These are phyloP conservation scores for Catotricha subobsoleta DNA, from an alignment of 2,888 invertebrate species.

Conservation along the genomic window DNA sequence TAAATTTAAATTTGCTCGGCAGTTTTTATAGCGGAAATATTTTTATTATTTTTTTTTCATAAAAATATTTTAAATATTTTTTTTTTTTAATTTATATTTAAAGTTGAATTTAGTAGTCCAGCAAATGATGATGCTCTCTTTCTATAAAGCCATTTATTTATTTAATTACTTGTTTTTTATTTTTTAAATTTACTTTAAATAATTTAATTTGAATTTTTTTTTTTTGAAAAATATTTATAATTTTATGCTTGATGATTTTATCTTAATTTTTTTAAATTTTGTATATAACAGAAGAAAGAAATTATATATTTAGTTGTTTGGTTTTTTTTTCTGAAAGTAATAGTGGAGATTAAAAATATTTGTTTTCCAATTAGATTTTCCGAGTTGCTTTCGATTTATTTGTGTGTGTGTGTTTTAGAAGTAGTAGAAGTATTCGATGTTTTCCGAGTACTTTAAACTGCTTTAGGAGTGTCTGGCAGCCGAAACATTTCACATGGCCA, in stretches of 20 bases:
- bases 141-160: constrained; percentile 3
- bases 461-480: constrained; percentile 31
- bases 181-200: constrained; percentile 7
- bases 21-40: constrained; percentile 6
- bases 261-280: no score
- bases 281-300: no score
- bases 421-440: constrained; percentile 10
- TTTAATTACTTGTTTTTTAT: constrained; percentile 8
- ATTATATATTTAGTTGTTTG: no score
- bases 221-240: no score
- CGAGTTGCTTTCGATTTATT: constrained; percentile 2
- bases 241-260: no score
- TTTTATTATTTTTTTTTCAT: constrained; percentile 3
- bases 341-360: no score
- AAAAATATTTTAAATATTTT: constrained; percentile 4
- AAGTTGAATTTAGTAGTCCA: no score
- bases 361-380: constrained; percentile 6
- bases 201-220: background rate
- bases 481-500: constrained; percentile 31
- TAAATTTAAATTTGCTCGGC: constrained; percentile 3
- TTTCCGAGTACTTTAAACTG: constrained; percentile 16
- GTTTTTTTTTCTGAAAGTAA: no score
- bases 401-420: no score
- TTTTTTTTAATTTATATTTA: background rate
- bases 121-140: background rate